Conservation (phyloP, 2,888 invertebrate genomes). For the Argyresthia albistria region DNA sequence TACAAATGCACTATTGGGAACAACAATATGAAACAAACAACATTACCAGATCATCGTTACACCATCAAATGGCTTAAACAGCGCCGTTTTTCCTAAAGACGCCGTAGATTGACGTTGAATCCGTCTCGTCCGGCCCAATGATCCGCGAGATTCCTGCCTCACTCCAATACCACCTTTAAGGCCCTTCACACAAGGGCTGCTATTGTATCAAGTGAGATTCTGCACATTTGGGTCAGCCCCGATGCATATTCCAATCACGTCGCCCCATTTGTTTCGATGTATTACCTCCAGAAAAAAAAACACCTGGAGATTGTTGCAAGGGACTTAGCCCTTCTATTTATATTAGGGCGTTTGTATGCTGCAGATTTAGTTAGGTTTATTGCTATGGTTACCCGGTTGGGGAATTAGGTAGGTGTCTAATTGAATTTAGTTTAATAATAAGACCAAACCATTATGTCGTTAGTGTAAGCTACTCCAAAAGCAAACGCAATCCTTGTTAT, state of each 20-base stretch:
- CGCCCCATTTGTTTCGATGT: constrained; percentile 52
- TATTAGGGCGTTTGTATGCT: too few species aligned
- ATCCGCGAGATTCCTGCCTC: neutral
- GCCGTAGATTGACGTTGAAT: constrained; percentile 2
- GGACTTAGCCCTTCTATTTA: neutral
- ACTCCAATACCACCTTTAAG: neutral
- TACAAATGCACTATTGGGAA: too few species aligned
- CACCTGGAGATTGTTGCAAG: constrained; percentile 2
- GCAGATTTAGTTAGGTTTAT: too few species aligned
- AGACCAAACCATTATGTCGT: too few species aligned
- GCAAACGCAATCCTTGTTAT: too few species aligned
- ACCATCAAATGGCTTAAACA: neutral
- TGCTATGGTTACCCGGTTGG: too few species aligned
- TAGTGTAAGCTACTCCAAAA: too few species aligned
- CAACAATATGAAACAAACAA: neutral
- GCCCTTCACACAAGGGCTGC: neutral
- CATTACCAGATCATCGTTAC: neutral
- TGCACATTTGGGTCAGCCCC: constrained; percentile 32
- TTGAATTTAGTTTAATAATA: too few species aligned
- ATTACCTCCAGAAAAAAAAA: constrained; percentile 8
- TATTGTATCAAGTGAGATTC: constrained; percentile 3
- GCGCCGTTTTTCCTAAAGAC: neutral
- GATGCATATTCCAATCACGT: constrained; percentile 42
- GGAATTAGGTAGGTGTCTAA: too few species aligned
- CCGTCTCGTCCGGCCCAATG: constrained; percentile 7